Base-by-base conservation (phyloP, 2,113 vertebrate species). In the Mirounga angustirostris region DNA sequence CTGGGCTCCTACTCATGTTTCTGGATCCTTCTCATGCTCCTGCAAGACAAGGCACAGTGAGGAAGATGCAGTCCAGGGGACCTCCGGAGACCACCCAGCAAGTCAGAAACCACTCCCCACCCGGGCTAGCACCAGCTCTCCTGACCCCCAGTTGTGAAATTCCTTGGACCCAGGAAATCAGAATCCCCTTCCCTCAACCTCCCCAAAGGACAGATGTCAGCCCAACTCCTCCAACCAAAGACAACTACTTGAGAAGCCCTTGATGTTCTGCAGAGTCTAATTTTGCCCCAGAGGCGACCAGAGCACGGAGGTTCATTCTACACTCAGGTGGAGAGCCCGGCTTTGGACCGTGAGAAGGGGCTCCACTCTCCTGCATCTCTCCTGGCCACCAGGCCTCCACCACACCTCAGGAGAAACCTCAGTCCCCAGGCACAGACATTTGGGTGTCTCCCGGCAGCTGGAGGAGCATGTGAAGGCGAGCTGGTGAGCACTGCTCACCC, bases 231-330 rank as follows among this genome's bases (percentile, higher is more conserved):
- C 6, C 58, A 54, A 24, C 36, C 63, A 52, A 73, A 58, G 22
- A 61, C 52, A 33, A 10, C 2, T 6, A 24, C 28, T 36, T 46
- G 13, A 50, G 30, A 63, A 58, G 12, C 7, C 5, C 36, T n/a
- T 40, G 54, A 4, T 4, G 56, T 9, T 18, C 19, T 19, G 2
- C 40, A 40, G 43, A 54, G 67, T 5, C 79, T 43, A 33, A 59
- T 59, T 80, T 10, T 21, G 63, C 59, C 30, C 52, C 1, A 3
- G 56, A 59, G 9, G 22, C 0, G 1, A 21, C 59, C 59, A 11
- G 65, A 61, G 69, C 46, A 0, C 0, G 0, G 52, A 8, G 8
- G 59, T 18, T 11, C 22, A 7, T 1, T 4, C 73, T 21, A 15
- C 33, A 13, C n/a, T 61, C 2, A 0, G 21, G 0, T 2, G 12